Evolutionary conservation across 2,797 vertebrate genomes (phyloP).

Genomic region (Pseudomugil tenellus): DNA sequence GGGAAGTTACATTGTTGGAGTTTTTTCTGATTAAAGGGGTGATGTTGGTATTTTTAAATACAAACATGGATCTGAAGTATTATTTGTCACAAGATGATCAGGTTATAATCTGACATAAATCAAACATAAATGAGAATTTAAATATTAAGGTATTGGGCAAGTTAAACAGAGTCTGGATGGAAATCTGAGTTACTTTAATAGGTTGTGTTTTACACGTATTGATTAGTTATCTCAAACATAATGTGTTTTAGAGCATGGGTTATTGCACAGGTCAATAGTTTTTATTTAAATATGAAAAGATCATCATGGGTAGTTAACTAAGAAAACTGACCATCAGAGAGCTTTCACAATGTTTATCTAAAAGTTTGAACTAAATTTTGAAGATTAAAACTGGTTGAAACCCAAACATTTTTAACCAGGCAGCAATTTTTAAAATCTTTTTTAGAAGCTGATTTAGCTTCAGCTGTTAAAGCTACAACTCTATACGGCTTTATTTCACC

Average conservation of each 20-base stretch:
- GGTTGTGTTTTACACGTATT: background rate
- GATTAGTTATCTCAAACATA: background rate
- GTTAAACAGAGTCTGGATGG: no score
- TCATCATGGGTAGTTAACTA: background rate
- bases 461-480: background rate
- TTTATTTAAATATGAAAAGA: background rate
- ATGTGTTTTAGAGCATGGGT: background rate
- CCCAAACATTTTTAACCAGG: background rate
- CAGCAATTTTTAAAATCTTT: background rate
- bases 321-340: no score
- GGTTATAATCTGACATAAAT: background rate
- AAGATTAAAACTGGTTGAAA: background rate
- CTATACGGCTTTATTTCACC: constrained; percentile 22
- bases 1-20: no score
- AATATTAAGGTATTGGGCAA: no score
- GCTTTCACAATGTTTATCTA: no score
- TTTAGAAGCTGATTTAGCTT: background rate
- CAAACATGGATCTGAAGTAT: background rate
- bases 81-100: background rate
- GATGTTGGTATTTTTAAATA: background rate
- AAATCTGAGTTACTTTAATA: background rate
- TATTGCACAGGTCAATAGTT: background rate
- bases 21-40: background rate
- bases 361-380: no score
- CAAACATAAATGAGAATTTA: background rate